Evolutionary conservation across 2,888 invertebrate genomes (phyloP), one percentile per base, ranked within the genome.

Genomic region (Conomelus anceps): DNA sequence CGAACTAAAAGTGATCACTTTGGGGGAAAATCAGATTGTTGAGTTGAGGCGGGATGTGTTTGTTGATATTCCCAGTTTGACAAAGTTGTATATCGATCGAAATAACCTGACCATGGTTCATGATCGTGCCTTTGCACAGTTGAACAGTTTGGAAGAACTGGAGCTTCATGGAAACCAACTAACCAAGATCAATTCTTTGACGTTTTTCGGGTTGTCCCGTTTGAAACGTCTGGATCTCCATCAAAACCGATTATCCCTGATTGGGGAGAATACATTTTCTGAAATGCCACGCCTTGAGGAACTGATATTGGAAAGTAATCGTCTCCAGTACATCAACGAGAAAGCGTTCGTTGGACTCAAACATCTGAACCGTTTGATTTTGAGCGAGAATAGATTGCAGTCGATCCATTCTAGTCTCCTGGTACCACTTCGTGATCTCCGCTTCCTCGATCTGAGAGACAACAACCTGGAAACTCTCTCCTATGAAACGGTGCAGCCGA

Each of bases 71-170:
- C 97, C 97, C 0, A 94, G 95, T 89, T 93, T 97, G 91, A 95
- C 95, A 91, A 96, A 96, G 91, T 95, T 99, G 84, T 96, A 96
- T 91, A 94, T 99, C 88, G 97, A 97, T 92, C 96, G 96, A 92
- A 99, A 99, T 94, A 96, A 97, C 92, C 95, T 99, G 91, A 96
- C 97, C 90, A 95, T 95, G 63, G 95, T 98, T 91, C 98, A 97
- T 92, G 97, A 98, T 91, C 96, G 96, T 90, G 96, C 98, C 22
- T 98, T 97, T 92, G 95, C 95, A 91, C 95, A 96, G 91, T 94
- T 97, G 92, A 95, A 95, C 89, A 96, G 96, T 92, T 94, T 98
- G 89, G 94, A 96, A 89, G 96, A 96, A 92, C 94, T 99, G 91
- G 97, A 98, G 93, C 94, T 98, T 92, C 97, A 96, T 93, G 95